Percentiles rank a stretch among this genome's conserved stretches.
phyloP scores from a whole-genome alignment of 1,140 invertebrate genomes.

The Megalopta genalis region DNA sequence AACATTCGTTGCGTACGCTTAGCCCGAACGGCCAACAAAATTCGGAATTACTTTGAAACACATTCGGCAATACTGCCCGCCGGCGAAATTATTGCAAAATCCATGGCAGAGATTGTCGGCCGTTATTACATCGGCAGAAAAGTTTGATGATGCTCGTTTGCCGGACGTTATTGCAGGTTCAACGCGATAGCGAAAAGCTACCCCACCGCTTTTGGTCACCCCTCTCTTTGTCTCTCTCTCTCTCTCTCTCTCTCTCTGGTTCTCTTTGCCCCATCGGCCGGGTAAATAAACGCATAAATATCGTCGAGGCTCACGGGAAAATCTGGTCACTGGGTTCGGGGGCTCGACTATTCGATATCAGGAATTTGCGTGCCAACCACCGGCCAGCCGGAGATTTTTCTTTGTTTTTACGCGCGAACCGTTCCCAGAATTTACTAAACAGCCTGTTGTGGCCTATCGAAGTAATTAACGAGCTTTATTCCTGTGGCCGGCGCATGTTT shows the following conservation, averaged over 20 bases:
- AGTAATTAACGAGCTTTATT: conserved; percentile 27
- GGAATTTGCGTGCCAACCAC: conserved; percentile 3
- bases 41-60: conserved; percentile 4
- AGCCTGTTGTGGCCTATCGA: conserved; percentile 12
- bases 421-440: conserved; percentile 22
- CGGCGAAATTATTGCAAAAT: conserved; percentile 36
- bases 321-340: conserved; percentile 29
- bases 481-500: neutral
- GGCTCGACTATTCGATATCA: conserved; percentile 35
- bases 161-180: conserved; percentile 35
- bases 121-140: conserved; percentile 44
- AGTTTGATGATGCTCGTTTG: conserved; percentile 45
- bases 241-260: neutral
- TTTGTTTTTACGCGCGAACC: neutral
- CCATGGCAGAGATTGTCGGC: conserved; percentile 21
- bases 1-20: neutral
- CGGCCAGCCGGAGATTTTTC: neutral
- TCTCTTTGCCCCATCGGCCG: neutral
- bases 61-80: neutral
- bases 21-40: neutral
- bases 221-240: too few species aligned
- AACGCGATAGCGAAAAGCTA: neutral
- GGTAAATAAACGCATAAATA: conserved; percentile 43
- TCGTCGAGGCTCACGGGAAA: neutral
- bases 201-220: too few species aligned